Evolutionary conservation across 2,888 invertebrate genomes (phyloP).

Genomic region (Cheilosia variabilis): DNA sequence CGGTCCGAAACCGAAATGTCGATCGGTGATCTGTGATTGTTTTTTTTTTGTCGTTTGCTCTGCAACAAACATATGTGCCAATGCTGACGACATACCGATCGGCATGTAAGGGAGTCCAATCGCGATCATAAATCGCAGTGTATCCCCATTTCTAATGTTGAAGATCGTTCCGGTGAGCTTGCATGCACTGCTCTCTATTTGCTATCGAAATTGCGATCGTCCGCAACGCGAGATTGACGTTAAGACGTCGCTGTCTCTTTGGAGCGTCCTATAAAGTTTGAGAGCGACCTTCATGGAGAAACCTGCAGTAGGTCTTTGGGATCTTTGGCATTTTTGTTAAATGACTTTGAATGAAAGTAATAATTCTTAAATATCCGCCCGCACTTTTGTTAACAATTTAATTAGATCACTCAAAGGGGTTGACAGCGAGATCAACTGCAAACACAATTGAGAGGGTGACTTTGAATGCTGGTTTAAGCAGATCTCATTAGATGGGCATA

Average conservation of each 20-base stretch:
- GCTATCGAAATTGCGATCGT: conserved; percentile 65
- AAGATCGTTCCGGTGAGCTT: conserved; percentile 59
- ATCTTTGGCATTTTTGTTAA: conserved; percentile 26
- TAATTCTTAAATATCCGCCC: conserved; percentile 53
- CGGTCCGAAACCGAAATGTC: conserved; percentile 48
- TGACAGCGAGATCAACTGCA: conserved; percentile 60
- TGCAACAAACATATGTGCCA: conserved; percentile 43
- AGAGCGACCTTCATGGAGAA: conserved; percentile 30
- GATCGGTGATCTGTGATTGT: conserved; percentile 56
- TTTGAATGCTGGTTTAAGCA: conserved; percentile 17
- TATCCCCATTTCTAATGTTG: conserved; percentile 48
- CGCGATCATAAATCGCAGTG: conserved; percentile 47
- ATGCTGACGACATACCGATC: conserved; percentile 69
- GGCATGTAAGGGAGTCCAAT: conserved; percentile 68
- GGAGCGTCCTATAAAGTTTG: neutral
- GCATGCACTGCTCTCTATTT: conserved; percentile 21
- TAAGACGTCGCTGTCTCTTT: conserved; percentile 42
- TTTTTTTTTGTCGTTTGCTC: conserved; percentile 17
- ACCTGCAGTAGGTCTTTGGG: conserved; percentile 14
- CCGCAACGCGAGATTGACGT: conserved; percentile 64
- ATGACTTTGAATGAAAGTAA: conserved; percentile 9
- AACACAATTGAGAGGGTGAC: conserved; percentile 17
- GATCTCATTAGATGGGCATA: conserved; percentile 33
- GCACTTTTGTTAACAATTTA: conserved; percentile 55
- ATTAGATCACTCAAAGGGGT: conserved; percentile 56